Conservation (phyloP, 2,888 invertebrate genomes). For the Tachina grossa region DNA sequence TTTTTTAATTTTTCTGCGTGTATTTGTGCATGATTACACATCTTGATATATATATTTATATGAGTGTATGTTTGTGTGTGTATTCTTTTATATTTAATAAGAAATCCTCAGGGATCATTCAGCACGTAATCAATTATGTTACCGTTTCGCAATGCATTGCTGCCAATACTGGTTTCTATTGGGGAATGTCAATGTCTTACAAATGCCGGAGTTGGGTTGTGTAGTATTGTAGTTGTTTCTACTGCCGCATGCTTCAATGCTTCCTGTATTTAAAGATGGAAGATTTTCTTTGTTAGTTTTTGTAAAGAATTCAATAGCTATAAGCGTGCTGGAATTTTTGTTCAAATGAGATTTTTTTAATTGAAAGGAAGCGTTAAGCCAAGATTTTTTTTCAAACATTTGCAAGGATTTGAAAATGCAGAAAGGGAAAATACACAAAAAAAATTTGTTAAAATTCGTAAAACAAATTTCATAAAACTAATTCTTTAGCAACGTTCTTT, state of each 20-base stretch:
- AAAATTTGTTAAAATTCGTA: background rate
- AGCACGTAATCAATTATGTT: slow-evolving; percentile 74
- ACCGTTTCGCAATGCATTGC: slow-evolving; percentile 62
- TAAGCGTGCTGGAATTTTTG: slow-evolving; percentile 64
- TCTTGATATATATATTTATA: background rate
- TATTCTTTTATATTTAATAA: slow-evolving; percentile 37
- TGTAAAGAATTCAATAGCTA: slow-evolving; percentile 50
- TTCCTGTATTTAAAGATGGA: slow-evolving; percentile 5
- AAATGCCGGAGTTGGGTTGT: slow-evolving; percentile 13
- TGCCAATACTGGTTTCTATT: slow-evolving; percentile 66
- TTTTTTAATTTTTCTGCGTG: slow-evolving; percentile 10
- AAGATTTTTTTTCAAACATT: background rate
- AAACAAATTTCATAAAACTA: background rate
- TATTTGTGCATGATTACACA: background rate
- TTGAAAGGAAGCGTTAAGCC: slow-evolving; percentile 49
- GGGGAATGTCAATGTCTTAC: slow-evolving; percentile 53
- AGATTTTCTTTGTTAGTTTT: slow-evolving; percentile 49
- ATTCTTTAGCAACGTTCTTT: too few species aligned
- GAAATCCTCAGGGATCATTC: slow-evolving; percentile 72
- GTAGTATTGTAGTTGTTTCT: slow-evolving; percentile 6
- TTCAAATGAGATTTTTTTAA: slow-evolving; percentile 61
- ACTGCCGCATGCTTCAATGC: slow-evolving; percentile 46
- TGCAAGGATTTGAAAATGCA: slow-evolving; percentile 9
- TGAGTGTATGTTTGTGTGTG: background rate
- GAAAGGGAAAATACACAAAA: background rate